Evolutionary conservation across 2,888 invertebrate species (phyloP).

Genomic region (Hedya salicella): DNA sequence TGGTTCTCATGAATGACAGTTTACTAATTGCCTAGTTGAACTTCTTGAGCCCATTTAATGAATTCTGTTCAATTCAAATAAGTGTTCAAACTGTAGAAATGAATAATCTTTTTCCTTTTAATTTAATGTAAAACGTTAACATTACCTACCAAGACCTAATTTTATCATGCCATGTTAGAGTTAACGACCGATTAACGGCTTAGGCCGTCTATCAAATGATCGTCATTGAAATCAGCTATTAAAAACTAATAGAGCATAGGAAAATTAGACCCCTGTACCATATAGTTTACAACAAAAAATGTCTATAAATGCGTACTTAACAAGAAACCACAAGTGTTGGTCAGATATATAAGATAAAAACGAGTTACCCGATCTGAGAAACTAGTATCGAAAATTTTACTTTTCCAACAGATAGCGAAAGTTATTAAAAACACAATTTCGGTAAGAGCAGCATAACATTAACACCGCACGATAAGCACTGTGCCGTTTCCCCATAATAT

Average conservation of each 20-base stretch:
- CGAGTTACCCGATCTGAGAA: background rate
- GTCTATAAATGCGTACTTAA: background rate
- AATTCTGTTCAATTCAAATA: no score
- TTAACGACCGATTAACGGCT: no score
- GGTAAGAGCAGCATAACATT: conserved; percentile 34
- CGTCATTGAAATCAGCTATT: no score
- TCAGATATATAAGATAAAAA: background rate
- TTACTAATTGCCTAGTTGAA: conserved; percentile 28
- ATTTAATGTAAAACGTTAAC: no score
- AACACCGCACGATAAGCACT: conserved; percentile 35
- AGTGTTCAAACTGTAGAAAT: no score
- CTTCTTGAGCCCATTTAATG: conserved; percentile 4
- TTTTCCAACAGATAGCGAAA: conserved; percentile 30
- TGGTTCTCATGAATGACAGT: conserved; percentile 11
- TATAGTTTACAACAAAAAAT: no score
- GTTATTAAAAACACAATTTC: conserved; percentile 26
- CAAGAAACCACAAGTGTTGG: background rate
- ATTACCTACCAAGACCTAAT: no score
- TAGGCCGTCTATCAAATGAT: no score
- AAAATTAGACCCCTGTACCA: no score
- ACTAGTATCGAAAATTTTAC: conserved; percentile 2
- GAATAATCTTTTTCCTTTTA: no score
- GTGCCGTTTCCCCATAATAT: conserved; percentile 39
- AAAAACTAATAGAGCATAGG: no score
- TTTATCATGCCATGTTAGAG: no score